Percentiles rank a stretch among this genome's conserved stretches.
These are phyloP conservation scores for Leptopilina drosophilae DNA, from an alignment of 2,888 invertebrate genomes.

Conservation along the genomic window DNA sequence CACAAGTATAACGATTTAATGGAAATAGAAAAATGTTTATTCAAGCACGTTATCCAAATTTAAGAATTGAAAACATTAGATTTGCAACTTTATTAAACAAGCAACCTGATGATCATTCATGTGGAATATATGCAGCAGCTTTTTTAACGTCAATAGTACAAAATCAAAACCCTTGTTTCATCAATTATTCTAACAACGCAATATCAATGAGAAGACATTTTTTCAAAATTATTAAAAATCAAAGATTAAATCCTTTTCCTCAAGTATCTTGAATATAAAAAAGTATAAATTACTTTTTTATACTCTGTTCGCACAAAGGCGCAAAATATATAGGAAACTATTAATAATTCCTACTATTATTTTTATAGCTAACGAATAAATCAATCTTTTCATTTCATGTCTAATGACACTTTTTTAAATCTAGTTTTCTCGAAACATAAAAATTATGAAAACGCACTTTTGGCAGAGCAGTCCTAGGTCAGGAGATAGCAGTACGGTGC, in stretches of 20 bases:
- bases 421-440: no score
- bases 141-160: slow-evolving; percentile 35
- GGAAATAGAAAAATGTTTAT: background rate
- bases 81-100: background rate
- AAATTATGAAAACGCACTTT: no score
- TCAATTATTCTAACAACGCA: background rate
- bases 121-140: slow-evolving; percentile 44
- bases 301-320: no score
- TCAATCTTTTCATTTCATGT: no score
- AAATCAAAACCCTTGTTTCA: background rate
- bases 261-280: background rate
- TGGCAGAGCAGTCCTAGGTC: no score
- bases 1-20: background rate
- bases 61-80: background rate
- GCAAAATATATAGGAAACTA: no score
- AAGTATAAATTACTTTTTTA: no score
- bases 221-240: background rate
- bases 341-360: no score
- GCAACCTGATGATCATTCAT: slow-evolving; percentile 40
- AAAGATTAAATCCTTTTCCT: background rate
- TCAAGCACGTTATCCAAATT: background rate
- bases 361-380: no score
- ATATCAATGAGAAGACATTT: background rate
- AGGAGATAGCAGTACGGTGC: no score
- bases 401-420: no score